Conservation (phyloP, 2,888 invertebrate species). For the Dione vanillae region DNA sequence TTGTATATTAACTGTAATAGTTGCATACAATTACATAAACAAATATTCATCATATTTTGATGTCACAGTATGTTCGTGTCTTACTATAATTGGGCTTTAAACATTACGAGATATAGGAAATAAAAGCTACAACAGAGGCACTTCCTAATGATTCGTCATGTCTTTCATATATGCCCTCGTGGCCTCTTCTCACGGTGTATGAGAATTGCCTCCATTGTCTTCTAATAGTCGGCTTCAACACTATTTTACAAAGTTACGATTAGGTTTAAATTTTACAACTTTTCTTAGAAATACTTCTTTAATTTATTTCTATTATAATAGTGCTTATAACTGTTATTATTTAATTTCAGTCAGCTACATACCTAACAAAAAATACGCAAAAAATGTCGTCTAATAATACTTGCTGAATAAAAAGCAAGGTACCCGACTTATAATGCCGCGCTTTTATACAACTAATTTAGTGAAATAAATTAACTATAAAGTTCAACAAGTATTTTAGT, state of each 20-base stretch:
- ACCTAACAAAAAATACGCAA: no score
- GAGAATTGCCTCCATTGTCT: constrained; percentile 48
- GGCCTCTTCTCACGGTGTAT: constrained; percentile 53
- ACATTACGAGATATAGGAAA: constrained; percentile 36
- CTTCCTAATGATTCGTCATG: constrained; percentile 48
- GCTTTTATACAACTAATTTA: neutral
- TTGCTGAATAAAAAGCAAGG: neutral
- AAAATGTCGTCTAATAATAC: neutral
- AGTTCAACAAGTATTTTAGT: no score
- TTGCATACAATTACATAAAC: constrained; percentile 3
- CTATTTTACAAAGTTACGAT: constrained; percentile 25
- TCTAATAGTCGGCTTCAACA: constrained; percentile 35
- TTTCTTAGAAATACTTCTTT: neutral
- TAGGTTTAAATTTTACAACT: neutral
- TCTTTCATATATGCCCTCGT: constrained; percentile 48
- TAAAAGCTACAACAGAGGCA: constrained; percentile 39
- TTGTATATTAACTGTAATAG: neutral
- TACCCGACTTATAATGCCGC: neutral
- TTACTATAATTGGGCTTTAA: constrained; percentile 15
- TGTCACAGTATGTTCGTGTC: neutral
- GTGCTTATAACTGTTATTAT: neutral
- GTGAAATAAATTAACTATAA: no score
- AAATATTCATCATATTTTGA: neutral
- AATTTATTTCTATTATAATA: neutral
- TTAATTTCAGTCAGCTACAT: neutral